Conservation (phyloP, 2,888 invertebrate species). For the Callinectes sapidus region DNA sequence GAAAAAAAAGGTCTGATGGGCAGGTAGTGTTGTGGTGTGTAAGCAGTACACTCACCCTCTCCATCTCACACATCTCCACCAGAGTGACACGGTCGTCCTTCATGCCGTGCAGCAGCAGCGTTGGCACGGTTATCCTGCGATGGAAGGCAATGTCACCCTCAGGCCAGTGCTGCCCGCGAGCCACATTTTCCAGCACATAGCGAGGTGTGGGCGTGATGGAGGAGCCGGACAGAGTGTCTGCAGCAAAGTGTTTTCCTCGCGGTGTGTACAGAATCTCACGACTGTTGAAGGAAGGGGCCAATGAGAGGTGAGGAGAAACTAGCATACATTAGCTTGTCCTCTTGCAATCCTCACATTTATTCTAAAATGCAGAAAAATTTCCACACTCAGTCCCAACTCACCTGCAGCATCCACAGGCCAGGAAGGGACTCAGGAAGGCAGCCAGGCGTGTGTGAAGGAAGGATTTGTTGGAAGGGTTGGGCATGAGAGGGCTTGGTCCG, state of each 20-base stretch:
- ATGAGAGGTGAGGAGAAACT: no score
- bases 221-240: conserved; percentile 46
- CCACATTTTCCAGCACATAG: conserved; percentile 70
- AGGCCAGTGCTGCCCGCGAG: conserved; percentile 78
- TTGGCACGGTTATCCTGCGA: conserved; percentile 81
- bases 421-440: conserved; percentile 79
- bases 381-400: conserved; percentile 73
- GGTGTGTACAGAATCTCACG: conserved; percentile 78
- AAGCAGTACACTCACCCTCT: conserved; percentile 78
- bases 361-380: neutral
- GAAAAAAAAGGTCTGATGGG: no score
- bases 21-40: neutral
- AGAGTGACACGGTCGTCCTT: conserved; percentile 82
- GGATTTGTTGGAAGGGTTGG: conserved; percentile 78
- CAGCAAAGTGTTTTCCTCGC: conserved; percentile 78
- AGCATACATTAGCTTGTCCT: no score
- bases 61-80: conserved; percentile 84
- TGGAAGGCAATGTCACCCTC: conserved; percentile 83
- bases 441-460: conserved; percentile 78
- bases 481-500: conserved; percentile 82
- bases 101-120: conserved; percentile 82
- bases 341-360: neutral
- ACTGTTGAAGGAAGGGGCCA: conserved; percentile 43
- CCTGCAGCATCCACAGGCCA: conserved; percentile 80
- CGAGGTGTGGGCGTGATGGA: conserved; percentile 67